phyloP scores from a whole-genome alignment of 2,888 invertebrate species.

The Pseudolycoriella hygida region DNA sequence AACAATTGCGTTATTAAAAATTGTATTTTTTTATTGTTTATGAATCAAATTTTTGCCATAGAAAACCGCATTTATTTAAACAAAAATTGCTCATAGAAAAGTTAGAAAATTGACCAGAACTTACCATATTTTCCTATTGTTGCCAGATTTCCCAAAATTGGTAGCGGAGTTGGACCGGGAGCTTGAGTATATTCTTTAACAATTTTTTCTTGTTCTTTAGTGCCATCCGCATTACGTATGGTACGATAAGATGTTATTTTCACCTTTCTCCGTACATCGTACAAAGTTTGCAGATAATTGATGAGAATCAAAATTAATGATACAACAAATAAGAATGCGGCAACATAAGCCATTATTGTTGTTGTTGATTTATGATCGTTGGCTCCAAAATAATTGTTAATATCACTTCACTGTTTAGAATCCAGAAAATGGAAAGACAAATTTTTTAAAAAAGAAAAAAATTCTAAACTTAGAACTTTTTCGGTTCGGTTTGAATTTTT shows the following conservation, averaged over 20 bases:
- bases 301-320: background rate
- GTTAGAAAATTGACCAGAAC: conserved; percentile 12
- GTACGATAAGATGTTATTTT: conserved; percentile 12
- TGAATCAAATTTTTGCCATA: too few species aligned
- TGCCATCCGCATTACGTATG: background rate
- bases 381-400: too few species aligned
- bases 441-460: too few species aligned
- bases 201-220: conserved; percentile 4
- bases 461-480: too few species aligned
- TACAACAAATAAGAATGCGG: background rate
- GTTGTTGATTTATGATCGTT: too few species aligned
- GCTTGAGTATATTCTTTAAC: conserved; percentile 23
- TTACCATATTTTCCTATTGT: conserved; percentile 38
- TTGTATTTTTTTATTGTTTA: too few species aligned
- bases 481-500: too few species aligned
- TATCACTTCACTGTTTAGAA: too few species aligned
- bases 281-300: conserved; percentile 15
- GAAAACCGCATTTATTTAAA: too few species aligned
- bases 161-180: conserved; percentile 45
- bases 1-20: too few species aligned
- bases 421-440: too few species aligned
- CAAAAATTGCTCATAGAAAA: too few species aligned
- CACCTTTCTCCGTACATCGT: conserved; percentile 16
- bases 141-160: conserved; percentile 53
- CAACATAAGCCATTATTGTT: background rate